A percentile compares a stretch with the other conserved stretches of the same genome.
phyloP scores from a whole-genome alignment of 2,888 invertebrate genomes.

The Hermodice carunculata region DNA sequence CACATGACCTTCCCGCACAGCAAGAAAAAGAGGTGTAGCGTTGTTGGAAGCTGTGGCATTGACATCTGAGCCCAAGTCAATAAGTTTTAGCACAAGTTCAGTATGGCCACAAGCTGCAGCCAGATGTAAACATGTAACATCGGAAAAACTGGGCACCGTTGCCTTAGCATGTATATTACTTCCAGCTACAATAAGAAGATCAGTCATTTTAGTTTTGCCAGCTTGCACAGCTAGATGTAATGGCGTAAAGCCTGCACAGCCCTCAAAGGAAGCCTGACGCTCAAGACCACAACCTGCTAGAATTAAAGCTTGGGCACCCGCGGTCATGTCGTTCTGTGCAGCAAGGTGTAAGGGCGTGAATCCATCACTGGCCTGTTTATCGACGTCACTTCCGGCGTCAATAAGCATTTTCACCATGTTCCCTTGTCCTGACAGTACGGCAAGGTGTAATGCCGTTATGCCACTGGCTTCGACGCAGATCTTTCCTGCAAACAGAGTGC shows the following conservation, averaged over 20 bases:
- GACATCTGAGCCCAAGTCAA: constrained; percentile 30
- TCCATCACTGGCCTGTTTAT: constrained; percentile 36
- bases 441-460: constrained; percentile 40
- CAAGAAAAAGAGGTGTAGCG: constrained; percentile 38
- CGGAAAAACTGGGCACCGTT: constrained; percentile 30
- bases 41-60: constrained; percentile 34
- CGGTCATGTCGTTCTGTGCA: constrained; percentile 32
- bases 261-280: constrained; percentile 24
- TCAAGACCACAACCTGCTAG: constrained; percentile 22
- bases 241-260: constrained; percentile 31
- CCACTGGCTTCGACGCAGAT: constrained; percentile 34
- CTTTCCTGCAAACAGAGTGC: constrained; percentile 29
- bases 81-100: constrained; percentile 23
- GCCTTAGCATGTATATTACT: constrained; percentile 22
- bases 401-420: constrained; percentile 30
- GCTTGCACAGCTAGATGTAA: constrained; percentile 37
- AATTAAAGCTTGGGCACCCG: constrained; percentile 22
- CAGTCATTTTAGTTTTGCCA: constrained; percentile 28
- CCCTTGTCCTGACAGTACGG: constrained; percentile 24
- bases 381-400: constrained; percentile 29
- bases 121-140: constrained; percentile 33
- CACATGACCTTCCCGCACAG: constrained; percentile 36
- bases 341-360: constrained; percentile 41
- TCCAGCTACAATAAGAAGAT: constrained; percentile 26
- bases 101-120: constrained; percentile 39